A percentile compares a stretch with the other conserved stretches of the same genome.
Conservation (phyloP, 1,140 invertebrate genomes). For the Protaetia brevitarsis region DNA sequence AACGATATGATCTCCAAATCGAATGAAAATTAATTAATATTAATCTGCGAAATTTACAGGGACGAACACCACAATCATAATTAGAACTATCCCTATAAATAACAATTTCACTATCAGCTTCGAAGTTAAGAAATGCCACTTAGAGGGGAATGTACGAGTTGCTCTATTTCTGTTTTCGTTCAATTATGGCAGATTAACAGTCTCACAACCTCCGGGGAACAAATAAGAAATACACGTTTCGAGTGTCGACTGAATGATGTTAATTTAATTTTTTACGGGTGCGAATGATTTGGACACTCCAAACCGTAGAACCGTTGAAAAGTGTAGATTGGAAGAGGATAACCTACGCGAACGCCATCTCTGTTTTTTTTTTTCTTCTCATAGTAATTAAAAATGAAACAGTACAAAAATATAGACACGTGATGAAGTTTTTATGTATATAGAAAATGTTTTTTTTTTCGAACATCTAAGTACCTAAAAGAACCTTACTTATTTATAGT, state of each 20-base stretch:
- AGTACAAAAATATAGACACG: slow-evolving; percentile 22
- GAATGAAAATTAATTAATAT: too few relatives aligned
- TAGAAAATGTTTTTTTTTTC: neutral
- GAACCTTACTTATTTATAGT: slow-evolving; percentile 58
- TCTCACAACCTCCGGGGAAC: slow-evolving; percentile 4
- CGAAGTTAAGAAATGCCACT: too few relatives aligned
- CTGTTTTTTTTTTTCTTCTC: neutral
- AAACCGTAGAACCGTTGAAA: neutral
- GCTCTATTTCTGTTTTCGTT: too few relatives aligned
- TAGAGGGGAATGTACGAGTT: too few relatives aligned
- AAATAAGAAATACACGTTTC: too few relatives aligned
- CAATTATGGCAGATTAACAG: too few relatives aligned
- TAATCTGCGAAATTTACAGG: too few relatives aligned
- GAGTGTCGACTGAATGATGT: neutral
- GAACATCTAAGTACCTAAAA: slow-evolving; percentile 12
- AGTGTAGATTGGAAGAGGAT: neutral
- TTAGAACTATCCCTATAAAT: too few relatives aligned
- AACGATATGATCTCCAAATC: too few relatives aligned
- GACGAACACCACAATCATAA: too few relatives aligned
- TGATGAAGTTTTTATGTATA: neutral
- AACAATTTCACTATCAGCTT: too few relatives aligned
- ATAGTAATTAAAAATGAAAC: neutral
- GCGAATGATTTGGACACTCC: neutral
- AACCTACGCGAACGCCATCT: neutral
- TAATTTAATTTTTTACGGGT: neutral